Percentiles rank a stretch among this genome's conserved stretches.
These are phyloP conservation scores for Melanotaenia parkinsoni DNA, from an alignment of 2,797 vertebrate species.

Conservation along the genomic window DNA sequence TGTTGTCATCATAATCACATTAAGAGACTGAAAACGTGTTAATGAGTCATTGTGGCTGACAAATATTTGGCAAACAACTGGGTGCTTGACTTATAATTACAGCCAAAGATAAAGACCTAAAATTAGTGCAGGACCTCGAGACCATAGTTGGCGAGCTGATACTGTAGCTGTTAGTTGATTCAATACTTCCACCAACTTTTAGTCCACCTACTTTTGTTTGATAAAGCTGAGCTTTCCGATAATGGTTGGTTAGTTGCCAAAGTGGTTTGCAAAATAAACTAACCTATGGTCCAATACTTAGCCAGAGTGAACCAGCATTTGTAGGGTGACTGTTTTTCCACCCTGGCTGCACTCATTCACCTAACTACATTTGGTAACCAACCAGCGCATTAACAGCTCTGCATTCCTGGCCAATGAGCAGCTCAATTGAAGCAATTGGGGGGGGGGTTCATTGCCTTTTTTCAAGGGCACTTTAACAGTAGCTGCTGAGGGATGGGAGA, in stretches of 20 bases:
- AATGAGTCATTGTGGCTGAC: not conserved
- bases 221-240: constrained; percentile 31
- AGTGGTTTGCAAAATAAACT: constrained; percentile 53
- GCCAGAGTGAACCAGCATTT: constrained; percentile 51
- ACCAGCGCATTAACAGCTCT: constrained; percentile 59
- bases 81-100: not conserved
- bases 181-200: constrained; percentile 12
- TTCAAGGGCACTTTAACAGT: constrained; percentile 72
- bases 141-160: not conserved
- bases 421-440: constrained; percentile 62
- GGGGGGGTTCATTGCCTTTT: constrained; percentile 59
- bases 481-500: constrained; percentile 60
- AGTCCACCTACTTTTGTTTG: constrained; percentile 21
- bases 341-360: constrained; percentile 53
- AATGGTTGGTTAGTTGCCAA: constrained; percentile 56
- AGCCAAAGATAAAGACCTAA: not conserved
- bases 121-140: constrained; percentile 1
- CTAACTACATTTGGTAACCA: constrained; percentile 63
- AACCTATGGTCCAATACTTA: constrained; percentile 33
- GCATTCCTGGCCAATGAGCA: constrained; percentile 73
- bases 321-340: constrained; percentile 49
- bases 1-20: not conserved
- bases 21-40: not conserved
- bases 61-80: not conserved
- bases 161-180: constrained; percentile 17